Evolutionary conservation across 2,797 vertebrate genomes (phyloP).

Genomic region (Arrhamphus sclerolepis): DNA sequence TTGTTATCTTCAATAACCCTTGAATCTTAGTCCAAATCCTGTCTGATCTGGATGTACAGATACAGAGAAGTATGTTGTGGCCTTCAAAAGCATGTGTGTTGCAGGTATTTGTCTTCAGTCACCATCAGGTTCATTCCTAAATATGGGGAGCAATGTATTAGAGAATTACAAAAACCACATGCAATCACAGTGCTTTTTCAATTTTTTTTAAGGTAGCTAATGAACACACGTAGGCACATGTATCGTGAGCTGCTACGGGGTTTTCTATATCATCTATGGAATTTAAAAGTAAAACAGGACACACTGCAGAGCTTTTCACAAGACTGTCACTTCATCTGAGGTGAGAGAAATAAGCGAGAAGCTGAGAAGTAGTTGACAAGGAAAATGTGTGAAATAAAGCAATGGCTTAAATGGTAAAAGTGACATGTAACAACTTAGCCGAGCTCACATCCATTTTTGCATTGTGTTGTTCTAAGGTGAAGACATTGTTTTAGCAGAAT

Average conservation of each 20-base stretch:
- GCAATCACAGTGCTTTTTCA: neutral
- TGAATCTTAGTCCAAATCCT: too few relatives aligned
- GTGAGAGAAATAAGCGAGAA: slow-evolving; percentile 5
- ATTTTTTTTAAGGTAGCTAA: slow-evolving; percentile 28
- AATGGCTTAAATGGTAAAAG: neutral
- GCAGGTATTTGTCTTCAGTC: too few relatives aligned
- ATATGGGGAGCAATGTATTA: too few relatives aligned
- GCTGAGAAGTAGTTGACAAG: neutral
- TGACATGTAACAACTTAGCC: slow-evolving; percentile 11
- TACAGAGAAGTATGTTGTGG: too few relatives aligned
- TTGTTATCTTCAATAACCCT: too few relatives aligned
- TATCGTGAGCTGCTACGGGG: slow-evolving; percentile 7
- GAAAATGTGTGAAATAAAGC: slow-evolving; percentile 2
- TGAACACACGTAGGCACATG: slow-evolving; percentile 29
- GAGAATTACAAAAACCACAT: too few relatives aligned
- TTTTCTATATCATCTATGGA: neutral
- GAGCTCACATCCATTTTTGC: slow-evolving; percentile 19
- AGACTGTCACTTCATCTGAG: slow-evolving; percentile 24
- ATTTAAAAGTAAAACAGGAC: slow-evolving; percentile 30
- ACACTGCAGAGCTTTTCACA: slow-evolving; percentile 45
- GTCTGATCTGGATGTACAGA: too few relatives aligned
- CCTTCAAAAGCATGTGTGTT: too few relatives aligned
- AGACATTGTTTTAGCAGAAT: slow-evolving; percentile 6
- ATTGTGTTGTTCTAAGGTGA: slow-evolving; percentile 1
- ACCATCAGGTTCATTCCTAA: too few relatives aligned